These are phyloP conservation scores for Nothocercus nigrocapillus DNA, from an alignment of 2,113 vertebrate genomes.

Conservation along the genomic window DNA sequence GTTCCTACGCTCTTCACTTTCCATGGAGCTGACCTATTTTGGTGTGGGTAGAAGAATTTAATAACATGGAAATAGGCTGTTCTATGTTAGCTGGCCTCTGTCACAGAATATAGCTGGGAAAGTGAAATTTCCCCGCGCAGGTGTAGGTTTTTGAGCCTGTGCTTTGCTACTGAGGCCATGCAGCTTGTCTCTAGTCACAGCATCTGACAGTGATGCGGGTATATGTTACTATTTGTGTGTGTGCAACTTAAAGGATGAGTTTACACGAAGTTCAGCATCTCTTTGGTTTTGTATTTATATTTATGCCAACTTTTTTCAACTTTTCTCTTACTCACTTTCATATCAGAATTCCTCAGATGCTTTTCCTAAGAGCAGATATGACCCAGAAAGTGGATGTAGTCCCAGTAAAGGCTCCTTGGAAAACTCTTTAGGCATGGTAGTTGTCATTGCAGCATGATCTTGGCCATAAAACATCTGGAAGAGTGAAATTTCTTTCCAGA, in stretches of 20 bases:
- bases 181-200: neutral
- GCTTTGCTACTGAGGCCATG: neutral
- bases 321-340: neutral
- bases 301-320: neutral
- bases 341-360: neutral
- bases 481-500: neutral
- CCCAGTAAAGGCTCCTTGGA: neutral
- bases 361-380: neutral
- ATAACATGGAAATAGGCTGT: slow-evolving; percentile 33
- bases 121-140: neutral
- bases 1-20: neutral
- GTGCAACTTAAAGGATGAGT: neutral
- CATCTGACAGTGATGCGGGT: neutral
- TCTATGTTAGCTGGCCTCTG: neutral
- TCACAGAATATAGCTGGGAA: neutral
- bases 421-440: neutral
- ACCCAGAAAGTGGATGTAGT: neutral
- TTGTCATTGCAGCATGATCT: neutral
- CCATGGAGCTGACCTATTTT: slow-evolving; percentile 36
- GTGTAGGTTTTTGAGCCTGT: neutral
- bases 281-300: neutral
- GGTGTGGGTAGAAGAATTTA: neutral
- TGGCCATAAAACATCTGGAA: neutral
- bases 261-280: neutral
- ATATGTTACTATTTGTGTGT: neutral